Conservation (phyloP, 2,888 invertebrate species). For the Tholera decimalis region DNA sequence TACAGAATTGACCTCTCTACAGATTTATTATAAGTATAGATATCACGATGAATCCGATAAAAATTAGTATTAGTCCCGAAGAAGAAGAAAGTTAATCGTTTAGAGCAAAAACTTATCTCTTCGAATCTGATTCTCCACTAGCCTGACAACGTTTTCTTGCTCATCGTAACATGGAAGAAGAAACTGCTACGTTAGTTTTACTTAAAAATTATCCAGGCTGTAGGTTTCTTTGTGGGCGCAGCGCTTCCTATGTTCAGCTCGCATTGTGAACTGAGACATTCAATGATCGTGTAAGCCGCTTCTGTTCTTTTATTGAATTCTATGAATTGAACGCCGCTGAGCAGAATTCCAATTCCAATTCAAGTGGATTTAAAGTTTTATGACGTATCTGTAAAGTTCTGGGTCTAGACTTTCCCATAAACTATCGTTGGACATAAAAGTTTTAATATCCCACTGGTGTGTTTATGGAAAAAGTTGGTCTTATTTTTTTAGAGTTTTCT, state of each 20-base stretch:
- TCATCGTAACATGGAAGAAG: constrained; percentile 18
- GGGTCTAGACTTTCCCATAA: constrained; percentile 46
- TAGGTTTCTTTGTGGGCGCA: constrained; percentile 40
- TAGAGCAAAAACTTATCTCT: constrained; percentile 10
- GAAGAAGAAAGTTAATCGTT: constrained; percentile 31
- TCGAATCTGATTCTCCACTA: constrained; percentile 36
- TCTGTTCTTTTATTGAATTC: constrained; percentile 52
- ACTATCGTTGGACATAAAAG: constrained; percentile 31
- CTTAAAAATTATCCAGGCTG: constrained; percentile 35
- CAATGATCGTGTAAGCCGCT: constrained; percentile 47
- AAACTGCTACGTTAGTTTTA: constrained; percentile 18
- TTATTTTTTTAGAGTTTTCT: constrained; percentile 12
- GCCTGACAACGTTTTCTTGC: constrained; percentile 28
- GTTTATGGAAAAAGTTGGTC: constrained; percentile 28
- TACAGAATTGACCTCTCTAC: too few species aligned
- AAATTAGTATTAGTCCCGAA: constrained; percentile 12
- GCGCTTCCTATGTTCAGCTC: constrained; percentile 37
- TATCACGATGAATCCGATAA: constrained; percentile 17
- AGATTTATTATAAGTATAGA: too few species aligned
- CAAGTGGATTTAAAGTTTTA: constrained; percentile 51
- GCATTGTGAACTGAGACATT: constrained; percentile 43
- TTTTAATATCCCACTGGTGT: constrained; percentile 20
- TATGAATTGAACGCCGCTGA: constrained; percentile 42
- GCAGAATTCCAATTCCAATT: constrained; percentile 45
- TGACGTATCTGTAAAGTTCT: constrained; percentile 47